These are phyloP conservation scores for Odontesthes bonariensis DNA, from an alignment of 2,113 vertebrate genomes.

Conservation along the genomic window DNA sequence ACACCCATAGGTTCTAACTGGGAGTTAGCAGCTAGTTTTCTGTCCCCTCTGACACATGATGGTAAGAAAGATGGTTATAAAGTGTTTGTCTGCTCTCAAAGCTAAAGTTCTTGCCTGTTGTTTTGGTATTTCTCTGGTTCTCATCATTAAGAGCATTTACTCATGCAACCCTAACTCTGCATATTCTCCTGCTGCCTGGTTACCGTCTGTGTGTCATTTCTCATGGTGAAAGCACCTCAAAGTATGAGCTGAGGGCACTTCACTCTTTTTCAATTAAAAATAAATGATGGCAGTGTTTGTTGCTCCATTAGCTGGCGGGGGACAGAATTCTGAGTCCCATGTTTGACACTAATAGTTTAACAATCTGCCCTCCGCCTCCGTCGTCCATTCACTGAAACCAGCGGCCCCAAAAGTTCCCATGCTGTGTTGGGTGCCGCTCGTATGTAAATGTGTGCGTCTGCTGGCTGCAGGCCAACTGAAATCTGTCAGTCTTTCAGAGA, in stretches of 20 bases:
- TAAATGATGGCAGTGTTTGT: slow-evolving; percentile 46
- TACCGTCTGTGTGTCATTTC: slow-evolving; percentile 13
- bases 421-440: slow-evolving; percentile 52
- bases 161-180: too few relatives aligned
- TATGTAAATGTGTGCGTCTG: slow-evolving; percentile 48
- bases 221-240: slow-evolving; percentile 20
- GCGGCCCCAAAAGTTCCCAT: slow-evolving; percentile 65
- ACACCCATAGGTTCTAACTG: too few relatives aligned
- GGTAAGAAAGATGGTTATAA: too few relatives aligned
- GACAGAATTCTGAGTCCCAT: slow-evolving; percentile 29
- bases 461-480: slow-evolving; percentile 59
- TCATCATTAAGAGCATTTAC: too few relatives aligned
- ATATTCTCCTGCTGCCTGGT: background rate
- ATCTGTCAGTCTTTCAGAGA: slow-evolving; percentile 58
- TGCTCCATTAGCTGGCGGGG: slow-evolving; percentile 43
- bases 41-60: too few relatives aligned
- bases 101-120: too few relatives aligned
- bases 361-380: slow-evolving; percentile 43
- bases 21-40: too few relatives aligned
- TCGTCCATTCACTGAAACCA: slow-evolving; percentile 48
- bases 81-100: too few relatives aligned
- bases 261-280: slow-evolving; percentile 40
- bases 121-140: too few relatives aligned
- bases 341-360: slow-evolving; percentile 65
- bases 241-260: slow-evolving; percentile 15